phyloP scores from a whole-genome alignment of 2,113 vertebrate genomes.

The Brachypteracias leptosomus region DNA sequence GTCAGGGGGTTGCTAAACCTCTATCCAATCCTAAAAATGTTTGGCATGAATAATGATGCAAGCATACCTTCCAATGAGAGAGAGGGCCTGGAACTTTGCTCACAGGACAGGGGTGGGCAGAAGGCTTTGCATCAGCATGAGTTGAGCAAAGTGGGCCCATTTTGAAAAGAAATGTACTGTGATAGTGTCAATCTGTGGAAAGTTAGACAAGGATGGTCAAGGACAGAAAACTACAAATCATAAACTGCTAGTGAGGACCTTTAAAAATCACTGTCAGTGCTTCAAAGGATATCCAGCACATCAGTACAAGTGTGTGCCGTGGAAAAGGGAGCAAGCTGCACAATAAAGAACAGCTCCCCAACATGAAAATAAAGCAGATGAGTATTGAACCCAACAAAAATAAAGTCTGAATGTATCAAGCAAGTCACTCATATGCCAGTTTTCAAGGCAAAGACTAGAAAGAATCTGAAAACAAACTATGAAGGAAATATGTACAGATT shows the following conservation, averaged over 20 bases:
- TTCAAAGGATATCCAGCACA: background rate
- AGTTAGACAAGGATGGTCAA: background rate
- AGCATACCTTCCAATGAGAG: accelerated
- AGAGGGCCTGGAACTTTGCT: background rate
- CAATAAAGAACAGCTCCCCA: background rate
- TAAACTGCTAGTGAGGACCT: background rate
- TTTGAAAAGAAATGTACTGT: background rate
- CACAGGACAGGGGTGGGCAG: background rate
- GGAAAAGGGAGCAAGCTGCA: background rate
- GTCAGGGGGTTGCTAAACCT: background rate
- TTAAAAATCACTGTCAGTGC: background rate
- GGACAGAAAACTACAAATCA: background rate
- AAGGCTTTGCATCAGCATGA: background rate
- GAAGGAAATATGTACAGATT: background rate
- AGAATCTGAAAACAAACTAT: background rate
- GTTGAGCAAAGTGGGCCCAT: background rate
- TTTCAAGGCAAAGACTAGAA: background rate
- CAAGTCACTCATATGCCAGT: background rate
- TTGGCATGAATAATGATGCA: background rate
- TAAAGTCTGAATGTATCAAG: background rate
- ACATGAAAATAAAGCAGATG: background rate
- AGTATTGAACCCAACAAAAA: background rate
- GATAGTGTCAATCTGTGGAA: background rate
- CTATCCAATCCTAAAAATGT: background rate
- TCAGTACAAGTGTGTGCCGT: background rate